These are phyloP conservation scores for Yasuhikotakia modesta DNA, from an alignment of 2,797 vertebrate species.

Conservation along the genomic window DNA sequence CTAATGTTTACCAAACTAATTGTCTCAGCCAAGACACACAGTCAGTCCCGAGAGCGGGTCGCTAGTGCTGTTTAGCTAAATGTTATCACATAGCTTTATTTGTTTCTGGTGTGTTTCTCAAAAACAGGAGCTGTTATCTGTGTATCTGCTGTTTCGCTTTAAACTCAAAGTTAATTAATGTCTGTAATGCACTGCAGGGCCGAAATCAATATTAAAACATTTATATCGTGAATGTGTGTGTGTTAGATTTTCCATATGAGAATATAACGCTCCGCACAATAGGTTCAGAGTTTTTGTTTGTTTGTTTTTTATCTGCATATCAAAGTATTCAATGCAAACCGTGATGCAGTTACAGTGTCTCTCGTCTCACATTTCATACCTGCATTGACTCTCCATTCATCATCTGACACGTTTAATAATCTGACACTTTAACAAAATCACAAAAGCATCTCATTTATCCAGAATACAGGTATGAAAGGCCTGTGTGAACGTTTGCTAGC, in stretches of 20 bases:
- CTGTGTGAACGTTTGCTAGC: background rate
- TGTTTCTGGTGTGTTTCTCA: background rate
- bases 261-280: background rate
- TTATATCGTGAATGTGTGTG: constrained; percentile 10
- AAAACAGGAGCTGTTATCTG: background rate
- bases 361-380: constrained; percentile 12
- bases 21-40: constrained; percentile 8
- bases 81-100: background rate
- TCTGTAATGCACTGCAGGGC: background rate
- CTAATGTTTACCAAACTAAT: constrained; percentile 32
- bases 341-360: background rate
- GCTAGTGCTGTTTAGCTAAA: background rate
- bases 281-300: background rate
- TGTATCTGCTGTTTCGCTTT: background rate
- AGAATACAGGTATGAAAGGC: background rate
- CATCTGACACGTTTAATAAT: constrained; percentile 26
- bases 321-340: background rate
- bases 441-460: constrained; percentile 18
- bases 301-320: constrained; percentile 6
- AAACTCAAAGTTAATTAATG: constrained; percentile 18
- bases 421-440: constrained; percentile 6
- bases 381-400: background rate
- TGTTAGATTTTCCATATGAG: background rate
- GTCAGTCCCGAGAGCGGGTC: background rate
- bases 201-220: constrained; percentile 19